Evolutionary conservation across 2,888 invertebrate species (phyloP).

Genomic region (Idaea straminata): DNA sequence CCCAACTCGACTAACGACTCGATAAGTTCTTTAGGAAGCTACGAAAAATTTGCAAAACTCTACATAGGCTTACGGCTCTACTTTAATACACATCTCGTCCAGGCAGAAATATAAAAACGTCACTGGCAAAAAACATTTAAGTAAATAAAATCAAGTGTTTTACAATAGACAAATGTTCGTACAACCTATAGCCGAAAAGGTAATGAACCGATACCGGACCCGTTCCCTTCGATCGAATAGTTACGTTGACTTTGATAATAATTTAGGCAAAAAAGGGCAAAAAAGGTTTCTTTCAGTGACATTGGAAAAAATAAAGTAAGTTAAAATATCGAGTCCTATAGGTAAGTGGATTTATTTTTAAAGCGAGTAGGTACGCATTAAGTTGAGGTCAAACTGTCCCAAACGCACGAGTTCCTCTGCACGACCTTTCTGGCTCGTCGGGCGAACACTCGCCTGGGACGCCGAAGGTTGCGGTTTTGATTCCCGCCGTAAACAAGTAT

Average conservation of each 20-base stretch:
- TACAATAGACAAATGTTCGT: not conserved
- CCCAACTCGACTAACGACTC: too few species aligned
- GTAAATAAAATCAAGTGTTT: not conserved
- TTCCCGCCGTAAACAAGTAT: too few species aligned
- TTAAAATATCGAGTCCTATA: not conserved
- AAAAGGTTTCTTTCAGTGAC: not conserved
- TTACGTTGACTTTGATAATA: not conserved
- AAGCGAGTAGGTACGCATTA: not conserved
- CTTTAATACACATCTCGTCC: not conserved
- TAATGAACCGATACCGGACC: not conserved
- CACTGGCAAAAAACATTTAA: not conserved
- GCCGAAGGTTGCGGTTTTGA: too few species aligned
- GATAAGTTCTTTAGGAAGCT: not conserved
- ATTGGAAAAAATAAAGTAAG: not conserved
- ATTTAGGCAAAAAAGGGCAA: not conserved
- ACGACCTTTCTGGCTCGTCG: too few species aligned
- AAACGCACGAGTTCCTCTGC: not conserved
- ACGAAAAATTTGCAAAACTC: not conserved
- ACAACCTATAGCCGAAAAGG: not conserved
- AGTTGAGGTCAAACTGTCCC: not conserved
- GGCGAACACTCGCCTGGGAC: too few species aligned
- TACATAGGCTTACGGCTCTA: not conserved
- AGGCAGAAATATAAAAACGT: not conserved
- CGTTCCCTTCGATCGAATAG: not conserved
- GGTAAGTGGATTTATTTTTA: not conserved